Conservation (phyloP, 2,797 vertebrate genomes). For the Gambusia yucatana region DNA sequence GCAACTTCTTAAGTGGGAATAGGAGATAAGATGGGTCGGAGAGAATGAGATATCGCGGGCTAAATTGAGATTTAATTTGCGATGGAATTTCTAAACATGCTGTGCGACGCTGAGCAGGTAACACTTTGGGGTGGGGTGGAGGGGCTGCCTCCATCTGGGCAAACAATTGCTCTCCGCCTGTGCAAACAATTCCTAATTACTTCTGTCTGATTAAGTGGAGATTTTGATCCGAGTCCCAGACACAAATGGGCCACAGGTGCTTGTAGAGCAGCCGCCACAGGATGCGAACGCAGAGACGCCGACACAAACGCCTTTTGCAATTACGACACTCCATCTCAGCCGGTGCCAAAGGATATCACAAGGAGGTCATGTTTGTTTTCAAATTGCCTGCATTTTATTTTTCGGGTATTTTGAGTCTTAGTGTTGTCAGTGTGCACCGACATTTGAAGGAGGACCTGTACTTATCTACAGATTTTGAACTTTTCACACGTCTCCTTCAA, state of each 20-base stretch:
- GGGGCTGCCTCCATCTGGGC: constrained; percentile 61
- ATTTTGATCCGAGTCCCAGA: constrained; percentile 59
- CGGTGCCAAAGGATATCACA: not conserved
- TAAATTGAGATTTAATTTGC: constrained; percentile 74
- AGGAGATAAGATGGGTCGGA: constrained; percentile 65
- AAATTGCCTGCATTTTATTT: not conserved
- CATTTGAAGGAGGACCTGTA: not conserved
- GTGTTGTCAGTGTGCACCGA: not conserved
- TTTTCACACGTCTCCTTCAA: not conserved
- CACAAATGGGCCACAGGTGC: constrained; percentile 66
- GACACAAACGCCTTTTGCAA: constrained; percentile 7
- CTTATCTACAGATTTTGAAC: not conserved
- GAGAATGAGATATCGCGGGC: constrained; percentile 63
- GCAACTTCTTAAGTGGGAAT: constrained; percentile 70
- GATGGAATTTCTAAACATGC: constrained; percentile 62
- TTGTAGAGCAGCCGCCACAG: constrained; percentile 9
- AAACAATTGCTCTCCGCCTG: constrained; percentile 71
- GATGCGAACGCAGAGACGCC: constrained; percentile 11
- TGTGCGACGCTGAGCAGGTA: constrained; percentile 48
- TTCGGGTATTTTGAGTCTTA: not conserved
- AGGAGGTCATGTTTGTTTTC: constrained; percentile 1
- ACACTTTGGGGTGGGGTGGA: constrained; percentile 57
- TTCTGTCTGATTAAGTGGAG: constrained; percentile 70
- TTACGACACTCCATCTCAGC: constrained; percentile 9
- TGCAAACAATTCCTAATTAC: constrained; percentile 80